Evolutionary conservation across 2,797 vertebrate genomes (phyloP), one percentile per base, ranked within the genome.

Genomic region (Psittacula derbiana): DNA sequence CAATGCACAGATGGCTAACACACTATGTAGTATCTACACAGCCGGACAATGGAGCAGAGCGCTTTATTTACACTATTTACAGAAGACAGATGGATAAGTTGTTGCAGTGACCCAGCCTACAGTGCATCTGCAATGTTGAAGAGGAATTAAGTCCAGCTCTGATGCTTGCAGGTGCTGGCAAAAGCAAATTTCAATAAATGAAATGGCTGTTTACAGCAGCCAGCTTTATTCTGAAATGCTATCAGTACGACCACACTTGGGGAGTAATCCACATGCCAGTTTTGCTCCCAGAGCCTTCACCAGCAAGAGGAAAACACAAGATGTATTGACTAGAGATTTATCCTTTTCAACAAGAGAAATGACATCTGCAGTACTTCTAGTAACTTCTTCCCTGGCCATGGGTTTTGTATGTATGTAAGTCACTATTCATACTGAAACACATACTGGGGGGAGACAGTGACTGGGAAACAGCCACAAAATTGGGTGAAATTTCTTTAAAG

Each of bases 1-100:
- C 8, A 25, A 74, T 4, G 40, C 60, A 85, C 95, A 95, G 92
- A 95, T 84, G 93, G 94, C 82, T 76, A 74, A 81, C 50, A 46
- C 80, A 40, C 82, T 46, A 16, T 9, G 50, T 33, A 76, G 40
- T 10, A 86, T 49, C 91, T 57, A 44, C 60, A 69, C 20, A 90
- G 85, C 28, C 18, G 4, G 43, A 86, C 80, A 92, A 73, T 38
- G 78, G 62, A 93, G 74, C 74, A 86, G 44, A 76, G 60, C 50
- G 46, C 12, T 3, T 66, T 55, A 85, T 73, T 66, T 93, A 82
- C 82, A 86, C 90, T 92, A 92, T 91, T 95, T 85, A 90, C 90
- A 80, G 87, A 88, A 52, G 83, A 90, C 94, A 96, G 88, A 94
- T 86, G 90, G 80, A 70, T 28, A 94, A 75, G 71, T 73, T 90